Percentiles rank a stretch among this genome's conserved stretches.
Conservation (phyloP, 2,888 invertebrate genomes). For the Drosophila nr. perissopoda region DNA sequence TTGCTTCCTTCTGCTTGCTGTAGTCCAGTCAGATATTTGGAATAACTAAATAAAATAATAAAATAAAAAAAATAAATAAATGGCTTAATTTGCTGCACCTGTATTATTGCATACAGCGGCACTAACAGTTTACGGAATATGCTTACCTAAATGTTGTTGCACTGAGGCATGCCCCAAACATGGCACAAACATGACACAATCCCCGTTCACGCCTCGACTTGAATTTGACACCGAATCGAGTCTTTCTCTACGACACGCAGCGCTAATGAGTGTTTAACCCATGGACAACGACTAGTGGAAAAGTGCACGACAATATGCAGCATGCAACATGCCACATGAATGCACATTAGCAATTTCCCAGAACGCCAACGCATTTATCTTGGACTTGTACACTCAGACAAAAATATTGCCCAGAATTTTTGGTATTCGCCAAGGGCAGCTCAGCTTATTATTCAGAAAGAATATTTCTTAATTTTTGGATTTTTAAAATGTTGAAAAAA, state of each 20-base stretch:
- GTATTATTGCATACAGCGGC: not conserved
- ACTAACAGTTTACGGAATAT: not conserved
- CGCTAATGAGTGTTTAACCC: constrained; percentile 46
- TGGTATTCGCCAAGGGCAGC: too few species aligned
- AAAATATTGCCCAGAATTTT: not conserved
- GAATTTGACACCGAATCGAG: constrained; percentile 69
- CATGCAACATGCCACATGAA: constrained; percentile 6
- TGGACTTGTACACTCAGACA: constrained; percentile 19
- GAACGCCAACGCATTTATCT: constrained; percentile 82
- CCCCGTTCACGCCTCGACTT: constrained; percentile 61
- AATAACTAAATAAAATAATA: not conserved
- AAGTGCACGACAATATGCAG: constrained; percentile 42
- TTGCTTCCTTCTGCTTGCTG: not conserved
- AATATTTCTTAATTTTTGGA: not conserved
- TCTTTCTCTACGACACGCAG: constrained; percentile 10
- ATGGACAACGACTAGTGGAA: constrained; percentile 32
- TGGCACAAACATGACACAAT: constrained; percentile 70
- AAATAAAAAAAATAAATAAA: not conserved
- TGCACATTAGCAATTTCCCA: constrained; percentile 82
- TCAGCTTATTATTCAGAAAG: not conserved
- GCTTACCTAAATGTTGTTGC: not conserved
- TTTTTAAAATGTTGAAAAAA: not conserved
- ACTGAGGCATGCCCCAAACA: constrained; percentile 54
- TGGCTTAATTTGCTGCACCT: not conserved
- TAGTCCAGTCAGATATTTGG: not conserved